Percentiles rank a stretch among this genome's conserved stretches.
These are phyloP conservation scores for Lamellibrachia luymesi DNA, from an alignment of 1,140 invertebrate genomes.

Conservation along the genomic window DNA sequence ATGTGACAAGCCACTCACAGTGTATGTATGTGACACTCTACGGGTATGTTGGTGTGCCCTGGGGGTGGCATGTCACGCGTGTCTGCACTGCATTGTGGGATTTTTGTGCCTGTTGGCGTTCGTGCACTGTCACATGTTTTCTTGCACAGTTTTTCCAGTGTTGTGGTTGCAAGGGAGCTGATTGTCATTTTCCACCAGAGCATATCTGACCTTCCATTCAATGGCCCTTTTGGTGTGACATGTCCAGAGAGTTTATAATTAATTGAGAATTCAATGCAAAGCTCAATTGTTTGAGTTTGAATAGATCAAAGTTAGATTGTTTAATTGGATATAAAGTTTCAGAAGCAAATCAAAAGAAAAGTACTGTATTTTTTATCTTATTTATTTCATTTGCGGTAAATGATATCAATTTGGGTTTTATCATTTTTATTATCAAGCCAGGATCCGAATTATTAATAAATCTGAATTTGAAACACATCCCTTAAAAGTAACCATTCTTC, in stretches of 20 bases:
- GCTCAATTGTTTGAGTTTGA: no score
- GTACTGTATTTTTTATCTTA: no score
- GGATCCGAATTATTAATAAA: no score
- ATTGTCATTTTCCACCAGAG: not conserved
- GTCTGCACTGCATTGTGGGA: not conserved
- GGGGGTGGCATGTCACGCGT: not conserved
- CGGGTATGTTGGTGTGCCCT: not conserved
- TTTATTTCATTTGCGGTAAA: no score
- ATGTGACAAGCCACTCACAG: not conserved
- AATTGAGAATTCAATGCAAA: no score
- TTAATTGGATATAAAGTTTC: no score
- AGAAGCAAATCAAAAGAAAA: no score
- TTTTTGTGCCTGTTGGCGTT: not conserved
- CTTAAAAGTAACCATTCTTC: no score
- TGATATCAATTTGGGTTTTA: no score
- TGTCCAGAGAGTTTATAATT: not conserved
- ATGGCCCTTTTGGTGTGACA: not conserved
- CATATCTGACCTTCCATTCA: not conserved
- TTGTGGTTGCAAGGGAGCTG: not conserved
- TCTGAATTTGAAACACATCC: no score
- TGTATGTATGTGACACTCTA: not conserved
- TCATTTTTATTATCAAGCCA: no score
- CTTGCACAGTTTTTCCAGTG: not conserved
- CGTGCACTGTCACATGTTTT: not conserved
- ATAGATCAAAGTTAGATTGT: no score